A percentile compares a stretch with the other conserved stretches of the same genome.
These are phyloP conservation scores for Melanotaenia pygmaea DNA, from an alignment of 2,797 vertebrate genomes.

Conservation along the genomic window DNA sequence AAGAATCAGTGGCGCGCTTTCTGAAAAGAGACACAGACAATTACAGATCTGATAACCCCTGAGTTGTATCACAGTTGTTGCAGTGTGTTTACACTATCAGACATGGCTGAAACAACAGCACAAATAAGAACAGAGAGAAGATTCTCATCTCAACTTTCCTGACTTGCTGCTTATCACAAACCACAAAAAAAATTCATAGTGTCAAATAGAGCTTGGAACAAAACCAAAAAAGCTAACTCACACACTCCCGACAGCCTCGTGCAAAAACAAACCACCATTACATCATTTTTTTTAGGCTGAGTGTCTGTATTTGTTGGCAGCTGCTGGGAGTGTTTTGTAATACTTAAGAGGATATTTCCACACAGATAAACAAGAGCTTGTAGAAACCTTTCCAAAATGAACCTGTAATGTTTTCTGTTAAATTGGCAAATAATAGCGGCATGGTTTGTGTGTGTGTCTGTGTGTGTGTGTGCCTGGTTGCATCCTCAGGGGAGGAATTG, in stretches of 20 bases:
- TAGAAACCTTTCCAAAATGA: constrained; percentile 54
- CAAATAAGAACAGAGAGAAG: constrained; percentile 67
- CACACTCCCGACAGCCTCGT: constrained; percentile 12
- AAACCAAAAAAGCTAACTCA: constrained; percentile 38
- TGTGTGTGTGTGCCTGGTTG: constrained; percentile 14
- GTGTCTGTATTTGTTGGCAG: constrained; percentile 63
- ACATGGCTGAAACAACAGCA: constrained; percentile 78
- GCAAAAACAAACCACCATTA: constrained; percentile 38
- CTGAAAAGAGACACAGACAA: constrained; percentile 78
- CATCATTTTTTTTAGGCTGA: constrained; percentile 25
- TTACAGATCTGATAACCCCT: constrained; percentile 81
- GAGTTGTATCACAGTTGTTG: constrained; percentile 68
- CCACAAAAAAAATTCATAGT: constrained; percentile 65
- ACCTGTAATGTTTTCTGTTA: constrained; percentile 46
- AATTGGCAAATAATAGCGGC: constrained; percentile 43
- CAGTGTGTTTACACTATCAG: constrained; percentile 76
- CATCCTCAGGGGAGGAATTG: constrained; percentile 24
- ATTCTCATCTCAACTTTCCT: constrained; percentile 77
- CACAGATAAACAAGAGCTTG: constrained; percentile 58
- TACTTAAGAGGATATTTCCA: constrained; percentile 68
- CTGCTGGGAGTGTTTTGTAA: constrained; percentile 51
- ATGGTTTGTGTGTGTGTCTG: constrained; percentile 26
- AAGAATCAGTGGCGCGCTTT: constrained; percentile 73
- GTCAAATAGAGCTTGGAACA: constrained; percentile 63
- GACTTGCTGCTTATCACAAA: constrained; percentile 69